Conservation (phyloP, 2,888 invertebrate genomes). For the Folsomia candida region DNA sequence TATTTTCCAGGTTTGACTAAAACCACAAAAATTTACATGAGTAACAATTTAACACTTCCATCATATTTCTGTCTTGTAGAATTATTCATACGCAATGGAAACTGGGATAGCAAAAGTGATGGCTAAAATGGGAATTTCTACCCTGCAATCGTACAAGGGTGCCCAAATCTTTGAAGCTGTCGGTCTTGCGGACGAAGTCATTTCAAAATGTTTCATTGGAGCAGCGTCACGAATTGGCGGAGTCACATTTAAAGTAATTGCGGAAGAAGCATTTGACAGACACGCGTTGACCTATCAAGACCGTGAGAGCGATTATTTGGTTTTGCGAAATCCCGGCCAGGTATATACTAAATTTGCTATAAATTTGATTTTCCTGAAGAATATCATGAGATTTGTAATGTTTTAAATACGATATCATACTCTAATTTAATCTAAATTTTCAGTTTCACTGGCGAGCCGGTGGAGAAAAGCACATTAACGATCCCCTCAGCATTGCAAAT, state of each 20-base stretch:
- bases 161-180: slow-evolving; percentile 99
- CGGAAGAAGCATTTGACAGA: slow-evolving; percentile 78
- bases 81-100: slow-evolving; percentile 88
- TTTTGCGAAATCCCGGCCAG: slow-evolving; percentile 84
- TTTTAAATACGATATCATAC: too few species aligned
- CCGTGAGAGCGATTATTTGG: slow-evolving; percentile 59
- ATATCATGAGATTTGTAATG: not conserved
- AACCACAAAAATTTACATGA: too few species aligned
- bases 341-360: too few species aligned
- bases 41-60: too few species aligned
- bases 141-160: slow-evolving; percentile 95
- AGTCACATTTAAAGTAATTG: slow-evolving; percentile 82
- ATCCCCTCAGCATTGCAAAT: slow-evolving; percentile 79
- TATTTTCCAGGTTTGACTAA: slow-evolving; percentile 65
- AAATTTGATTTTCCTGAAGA: too few species aligned
- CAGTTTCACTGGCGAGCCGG: slow-evolving; percentile 62
- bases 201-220: slow-evolving; percentile 88
- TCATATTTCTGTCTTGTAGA: slow-evolving; percentile 55
- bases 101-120: slow-evolving; percentile 89
- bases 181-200: slow-evolving; percentile 85
- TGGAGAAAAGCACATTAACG: slow-evolving; percentile 97
- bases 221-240: slow-evolving; percentile 78
- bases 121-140: slow-evolving; percentile 99
- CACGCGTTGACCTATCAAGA: slow-evolving; percentile 72
- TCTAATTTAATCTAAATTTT: too few species aligned